Percentiles rank a stretch among this genome's conserved stretches.
Evolutionary conservation across 1,140 invertebrate genomes (phyloP).

Genomic region (Drosophila kepulauana): DNA sequence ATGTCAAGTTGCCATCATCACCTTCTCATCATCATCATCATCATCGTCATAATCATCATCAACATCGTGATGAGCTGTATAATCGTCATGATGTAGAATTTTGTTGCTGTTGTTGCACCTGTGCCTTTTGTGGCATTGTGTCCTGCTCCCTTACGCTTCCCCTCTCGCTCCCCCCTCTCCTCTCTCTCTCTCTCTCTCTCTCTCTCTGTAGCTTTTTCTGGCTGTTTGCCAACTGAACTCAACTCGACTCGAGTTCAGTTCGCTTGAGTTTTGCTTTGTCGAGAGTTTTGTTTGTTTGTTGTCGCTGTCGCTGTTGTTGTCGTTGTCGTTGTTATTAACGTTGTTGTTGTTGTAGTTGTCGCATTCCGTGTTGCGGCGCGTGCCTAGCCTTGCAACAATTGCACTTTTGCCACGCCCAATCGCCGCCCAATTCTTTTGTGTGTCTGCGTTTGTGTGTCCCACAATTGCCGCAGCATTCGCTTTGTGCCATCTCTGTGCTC

Average conservation of each 20-base stretch:
- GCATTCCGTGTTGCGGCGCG: constrained; percentile 25
- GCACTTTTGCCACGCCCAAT: constrained; percentile 54
- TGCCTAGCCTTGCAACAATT: constrained; percentile 63
- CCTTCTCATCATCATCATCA: background rate
- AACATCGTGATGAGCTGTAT: too few species aligned
- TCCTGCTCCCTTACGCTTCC: constrained; percentile 7
- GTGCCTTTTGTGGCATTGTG: constrained; percentile 55
- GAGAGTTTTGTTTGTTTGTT: constrained; percentile 41
- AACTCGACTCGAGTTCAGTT: constrained; percentile 65
- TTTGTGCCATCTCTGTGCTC: constrained; percentile 28
- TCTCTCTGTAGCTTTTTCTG: constrained; percentile 29
- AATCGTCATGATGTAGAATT: too few species aligned
- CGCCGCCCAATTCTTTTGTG: constrained; percentile 25
- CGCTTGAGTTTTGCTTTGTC: constrained; percentile 69
- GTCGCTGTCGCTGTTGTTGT: constrained; percentile 7
- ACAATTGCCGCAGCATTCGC: constrained; percentile 55
- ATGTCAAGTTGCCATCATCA: constrained; percentile 41
- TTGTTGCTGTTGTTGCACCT: constrained; percentile 41
- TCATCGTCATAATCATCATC: background rate
- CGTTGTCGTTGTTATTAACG: constrained; percentile 23
- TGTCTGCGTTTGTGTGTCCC: constrained; percentile 16
- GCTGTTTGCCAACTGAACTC: constrained; percentile 58
- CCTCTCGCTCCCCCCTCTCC: background rate
- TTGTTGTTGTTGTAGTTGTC: constrained; percentile 34
- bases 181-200: background rate